Base-by-base conservation (phyloP, 2,113 vertebrate species). In the Pogona vitticeps region DNA sequence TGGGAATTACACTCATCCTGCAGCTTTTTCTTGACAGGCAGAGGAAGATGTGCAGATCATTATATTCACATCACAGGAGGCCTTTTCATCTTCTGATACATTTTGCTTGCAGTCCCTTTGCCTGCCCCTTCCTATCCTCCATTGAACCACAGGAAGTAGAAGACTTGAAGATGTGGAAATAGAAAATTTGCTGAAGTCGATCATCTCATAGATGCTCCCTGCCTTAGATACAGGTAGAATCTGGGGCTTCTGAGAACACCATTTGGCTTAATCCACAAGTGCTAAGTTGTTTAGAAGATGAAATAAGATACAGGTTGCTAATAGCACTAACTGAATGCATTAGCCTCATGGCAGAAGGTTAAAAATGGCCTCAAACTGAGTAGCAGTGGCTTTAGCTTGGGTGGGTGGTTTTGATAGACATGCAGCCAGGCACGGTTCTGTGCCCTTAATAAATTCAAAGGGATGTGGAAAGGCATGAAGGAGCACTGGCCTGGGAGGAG, bases 141-240 rank as follows among this genome's bases (percentile, higher is more conserved):
- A 91, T 73, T 2, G 1, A 87, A 86, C 80, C 90, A 90, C 1
- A 86, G 1, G 91, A 46, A 92, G 63, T 72, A 91, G 70, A 84
- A 76, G n/a, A 0, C 1, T 18, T 36, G 4, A 90, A 91, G 77
- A 85, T 8, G 52, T 68, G 15, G 88, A 89, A 93, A 93, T 26
- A 40, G 75, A 81, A 88, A 89, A 93, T 91, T 89, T 56, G 58
- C 85, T 80, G 78, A 93, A 93, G 88, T 73, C 86, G 77, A 84
- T 92, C 89, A 92, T 89, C 86, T 36, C 58, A 52, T 28, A 83
- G 75, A 75, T 75, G 63, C 28, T 56, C 59, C 77, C 31, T 76
- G 20, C 70, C 36, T 13, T 77, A 87, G 1, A 6, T 31, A 2
- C n/a, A 36, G 23, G 26, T 36, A 80, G 26, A 70, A 13, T 17